These are phyloP conservation scores for Drosophila atroscutellata DNA, from an alignment of 2,888 invertebrate genomes.

Conservation along the genomic window DNA sequence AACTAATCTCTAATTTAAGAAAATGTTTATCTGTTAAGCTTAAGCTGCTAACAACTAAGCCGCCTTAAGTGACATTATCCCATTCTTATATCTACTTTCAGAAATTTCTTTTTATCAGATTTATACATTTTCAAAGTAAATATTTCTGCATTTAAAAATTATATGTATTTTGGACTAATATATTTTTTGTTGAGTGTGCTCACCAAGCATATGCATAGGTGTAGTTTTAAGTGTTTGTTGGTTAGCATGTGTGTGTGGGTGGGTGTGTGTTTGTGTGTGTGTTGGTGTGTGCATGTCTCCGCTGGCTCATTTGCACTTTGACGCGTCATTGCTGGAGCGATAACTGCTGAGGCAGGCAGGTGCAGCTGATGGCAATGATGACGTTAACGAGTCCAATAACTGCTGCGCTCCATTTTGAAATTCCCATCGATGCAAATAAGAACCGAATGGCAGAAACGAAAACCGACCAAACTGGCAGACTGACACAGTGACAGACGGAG, in stretches of 20 bases:
- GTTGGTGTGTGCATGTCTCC: constrained; percentile 12
- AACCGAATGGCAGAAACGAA: constrained; percentile 19
- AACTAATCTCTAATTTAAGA: not conserved
- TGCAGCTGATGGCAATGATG: constrained; percentile 75
- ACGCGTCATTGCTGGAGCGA: constrained; percentile 32
- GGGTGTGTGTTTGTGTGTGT: not conserved
- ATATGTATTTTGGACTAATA: not conserved
- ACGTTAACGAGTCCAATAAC: constrained; percentile 76
- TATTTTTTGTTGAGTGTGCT: constrained; percentile 1
- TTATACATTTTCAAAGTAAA: not conserved
- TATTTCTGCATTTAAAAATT: not conserved
- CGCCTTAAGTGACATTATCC: not conserved
- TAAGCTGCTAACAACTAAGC: not conserved
- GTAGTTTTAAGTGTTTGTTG: not conserved
- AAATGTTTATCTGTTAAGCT: not conserved
- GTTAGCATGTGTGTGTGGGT: not conserved
- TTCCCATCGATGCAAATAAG: constrained; percentile 53
- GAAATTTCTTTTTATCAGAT: too few species aligned
- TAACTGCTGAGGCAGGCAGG: constrained; percentile 64
- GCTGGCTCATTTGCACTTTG: constrained; percentile 56
- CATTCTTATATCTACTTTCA: not conserved
- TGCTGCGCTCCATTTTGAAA: constrained; percentile 41
- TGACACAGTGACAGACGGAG: not conserved
- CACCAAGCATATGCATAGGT: not conserved
- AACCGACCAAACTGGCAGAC: constrained; percentile 7